phyloP scores from a whole-genome alignment of 2,888 invertebrate species.

The Drosophila cracens region DNA sequence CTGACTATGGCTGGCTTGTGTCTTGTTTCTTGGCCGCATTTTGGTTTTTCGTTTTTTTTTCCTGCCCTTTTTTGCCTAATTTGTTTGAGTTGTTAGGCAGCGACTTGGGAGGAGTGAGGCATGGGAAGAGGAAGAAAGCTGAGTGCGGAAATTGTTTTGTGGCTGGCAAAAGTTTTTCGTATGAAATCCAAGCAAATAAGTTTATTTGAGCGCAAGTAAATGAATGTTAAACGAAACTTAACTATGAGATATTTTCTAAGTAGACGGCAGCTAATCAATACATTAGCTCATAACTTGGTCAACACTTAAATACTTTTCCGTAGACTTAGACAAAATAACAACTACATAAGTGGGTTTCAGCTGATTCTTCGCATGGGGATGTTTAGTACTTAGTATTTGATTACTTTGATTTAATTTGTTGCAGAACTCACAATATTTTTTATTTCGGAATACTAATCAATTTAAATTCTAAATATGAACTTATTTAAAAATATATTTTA shows the following conservation, averaged over 20 bases:
- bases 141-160: conserved; percentile 71
- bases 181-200: conserved; percentile 67
- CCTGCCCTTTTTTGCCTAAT: conserved; percentile 56
- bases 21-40: conserved; percentile 24
- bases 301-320: conserved; percentile 28
- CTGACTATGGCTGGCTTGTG: conserved; percentile 23
- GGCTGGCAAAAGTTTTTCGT: conserved; percentile 72
- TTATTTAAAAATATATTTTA: background rate
- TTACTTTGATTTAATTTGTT: conserved; percentile 2
- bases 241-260: conserved; percentile 46
- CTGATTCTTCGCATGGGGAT: background rate
- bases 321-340: conserved; percentile 2
- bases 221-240: conserved; percentile 70
- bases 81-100: conserved; percentile 67
- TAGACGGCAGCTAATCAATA: conserved; percentile 61
- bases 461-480: background rate
- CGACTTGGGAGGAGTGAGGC: conserved; percentile 3
- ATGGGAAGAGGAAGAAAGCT: conserved; percentile 23
- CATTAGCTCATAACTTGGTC: conserved; percentile 45
- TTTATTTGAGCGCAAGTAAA: conserved; percentile 62
- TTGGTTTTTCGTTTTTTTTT: conserved; percentile 12
- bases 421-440: background rate
- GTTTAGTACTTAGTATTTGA: background rate
- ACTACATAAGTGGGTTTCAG: conserved; percentile 10
- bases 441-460: background rate